Percentiles rank a stretch among this genome's conserved stretches.
These are phyloP conservation scores for Drosophila limbata DNA, from an alignment of 2,888 invertebrate genomes.

Conservation along the genomic window DNA sequence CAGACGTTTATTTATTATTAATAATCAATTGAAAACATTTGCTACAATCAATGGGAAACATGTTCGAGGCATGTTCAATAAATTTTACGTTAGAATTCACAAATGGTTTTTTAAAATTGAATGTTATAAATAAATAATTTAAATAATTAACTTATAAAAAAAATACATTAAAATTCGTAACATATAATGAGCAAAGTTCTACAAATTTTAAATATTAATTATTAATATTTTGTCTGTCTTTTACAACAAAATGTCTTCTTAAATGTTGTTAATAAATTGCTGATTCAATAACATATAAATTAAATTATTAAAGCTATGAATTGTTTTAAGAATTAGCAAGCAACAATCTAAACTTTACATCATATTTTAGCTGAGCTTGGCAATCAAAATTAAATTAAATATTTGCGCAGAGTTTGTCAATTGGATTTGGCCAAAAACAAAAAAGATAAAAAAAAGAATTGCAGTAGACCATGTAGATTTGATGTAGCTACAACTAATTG, in stretches of 20 bases:
- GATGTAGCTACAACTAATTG: conserved; percentile 70
- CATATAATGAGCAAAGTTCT: too few relatives aligned
- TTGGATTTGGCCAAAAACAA: conserved; percentile 3
- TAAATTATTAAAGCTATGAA: neutral
- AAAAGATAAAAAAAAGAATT: neutral
- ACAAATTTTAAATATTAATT: too few relatives aligned
- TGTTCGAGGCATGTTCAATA: neutral
- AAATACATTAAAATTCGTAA: too few relatives aligned
- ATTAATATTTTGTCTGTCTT: too few relatives aligned
- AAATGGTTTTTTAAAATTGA: neutral
- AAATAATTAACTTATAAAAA: too few relatives aligned
- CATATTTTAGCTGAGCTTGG: neutral
- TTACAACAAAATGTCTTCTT: too few relatives aligned
- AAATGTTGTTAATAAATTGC: too few relatives aligned
- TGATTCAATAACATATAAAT: too few relatives aligned
- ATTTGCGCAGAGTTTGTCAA: conserved; percentile 19
- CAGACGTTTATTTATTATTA: conserved; percentile 22
- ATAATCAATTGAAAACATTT: conserved; percentile 20
- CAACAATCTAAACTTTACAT: neutral
- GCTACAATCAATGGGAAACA: conserved; percentile 19
- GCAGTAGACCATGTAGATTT: conserved; percentile 39
- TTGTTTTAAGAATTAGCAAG: neutral
- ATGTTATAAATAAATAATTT: too few relatives aligned
- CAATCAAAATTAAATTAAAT: conserved; percentile 15
- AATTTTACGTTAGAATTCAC: neutral